Conservation (phyloP, 2,888 invertebrate genomes). For the Drosophila atripex region DNA sequence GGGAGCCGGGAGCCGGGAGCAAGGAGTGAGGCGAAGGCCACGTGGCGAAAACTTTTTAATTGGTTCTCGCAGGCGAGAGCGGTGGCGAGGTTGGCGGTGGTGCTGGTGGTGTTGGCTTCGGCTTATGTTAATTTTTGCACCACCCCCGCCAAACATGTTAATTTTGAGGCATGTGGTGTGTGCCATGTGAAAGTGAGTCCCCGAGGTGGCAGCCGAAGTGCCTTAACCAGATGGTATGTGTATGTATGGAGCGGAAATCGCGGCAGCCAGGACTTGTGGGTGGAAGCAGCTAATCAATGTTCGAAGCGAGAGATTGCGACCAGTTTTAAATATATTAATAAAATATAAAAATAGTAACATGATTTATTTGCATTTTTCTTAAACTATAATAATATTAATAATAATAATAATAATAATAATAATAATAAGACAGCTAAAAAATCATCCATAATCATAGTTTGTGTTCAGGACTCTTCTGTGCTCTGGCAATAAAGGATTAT, state of each 20-base stretch:
- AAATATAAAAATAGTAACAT: neutral
- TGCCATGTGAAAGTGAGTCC: conserved; percentile 9
- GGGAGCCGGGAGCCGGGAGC: neutral
- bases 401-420: too few species aligned
- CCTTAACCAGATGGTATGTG: neutral
- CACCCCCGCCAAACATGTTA: conserved; percentile 45
- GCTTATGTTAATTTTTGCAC: conserved; percentile 50
- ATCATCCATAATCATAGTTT: conserved; percentile 18
- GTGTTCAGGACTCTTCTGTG: conserved; percentile 37
- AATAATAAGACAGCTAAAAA: neutral
- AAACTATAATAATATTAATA: neutral
- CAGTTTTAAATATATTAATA: neutral
- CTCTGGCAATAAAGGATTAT: conserved; percentile 59
- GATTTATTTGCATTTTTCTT: neutral
- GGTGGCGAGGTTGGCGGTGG: neutral
- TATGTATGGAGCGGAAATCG: neutral
- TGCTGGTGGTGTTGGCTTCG: conserved; percentile 5
- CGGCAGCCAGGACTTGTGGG: neutral
- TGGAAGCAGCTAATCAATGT: neutral
- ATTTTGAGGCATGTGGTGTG: conserved; percentile 41
- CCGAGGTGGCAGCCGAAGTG: conserved; percentile 15
- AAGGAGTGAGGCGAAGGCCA: conserved; percentile 4
- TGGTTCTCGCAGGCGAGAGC: conserved; percentile 54
- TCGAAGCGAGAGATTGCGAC: neutral
- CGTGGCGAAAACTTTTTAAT: conserved; percentile 65